These are phyloP conservation scores for Xestia ashworthii DNA, from an alignment of 2,888 invertebrate genomes.

Conservation along the genomic window DNA sequence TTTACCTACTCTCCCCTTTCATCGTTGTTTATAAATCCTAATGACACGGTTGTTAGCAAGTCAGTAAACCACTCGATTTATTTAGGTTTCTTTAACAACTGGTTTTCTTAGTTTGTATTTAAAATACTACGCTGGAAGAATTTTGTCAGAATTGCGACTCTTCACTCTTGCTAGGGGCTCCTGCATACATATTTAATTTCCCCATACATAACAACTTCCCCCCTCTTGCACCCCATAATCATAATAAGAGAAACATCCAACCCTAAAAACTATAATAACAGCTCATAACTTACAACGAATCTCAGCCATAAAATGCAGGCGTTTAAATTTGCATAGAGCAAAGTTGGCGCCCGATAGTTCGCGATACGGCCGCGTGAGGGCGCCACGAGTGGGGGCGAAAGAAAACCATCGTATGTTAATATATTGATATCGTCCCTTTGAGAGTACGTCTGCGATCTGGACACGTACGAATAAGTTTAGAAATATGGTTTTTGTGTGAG, in stretches of 20 bases:
- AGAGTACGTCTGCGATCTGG: conserved; percentile 59
- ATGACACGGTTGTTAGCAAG: background rate
- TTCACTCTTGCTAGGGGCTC: conserved; percentile 4
- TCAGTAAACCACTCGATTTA: conserved; percentile 12
- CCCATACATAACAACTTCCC: conserved; percentile 26
- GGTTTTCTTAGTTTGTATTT: background rate
- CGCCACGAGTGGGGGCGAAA: conserved; percentile 55
- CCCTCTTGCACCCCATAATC: conserved; percentile 50
- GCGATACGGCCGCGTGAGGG: conserved; percentile 60
- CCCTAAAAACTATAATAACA: conserved; percentile 67
- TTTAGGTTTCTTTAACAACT: background rate
- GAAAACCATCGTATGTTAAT: conserved; percentile 75
- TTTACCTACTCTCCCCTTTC: conserved; percentile 2
- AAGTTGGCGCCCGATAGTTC: conserved; percentile 72
- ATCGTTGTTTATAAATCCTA: background rate
- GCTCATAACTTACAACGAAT: conserved; percentile 70
- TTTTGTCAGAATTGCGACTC: background rate
- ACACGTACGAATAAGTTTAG: conserved; percentile 66
- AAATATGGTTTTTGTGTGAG: conserved; percentile 66
- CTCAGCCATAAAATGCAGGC: conserved; percentile 79
- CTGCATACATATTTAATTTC: conserved; percentile 52
- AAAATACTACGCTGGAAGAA: background rate
- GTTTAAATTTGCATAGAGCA: conserved; percentile 81
- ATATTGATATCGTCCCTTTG: conserved; percentile 71
- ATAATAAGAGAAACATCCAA: conserved; percentile 60